phyloP scores from a whole-genome alignment of 2,113 vertebrate species.

The Saiga tatarica region DNA sequence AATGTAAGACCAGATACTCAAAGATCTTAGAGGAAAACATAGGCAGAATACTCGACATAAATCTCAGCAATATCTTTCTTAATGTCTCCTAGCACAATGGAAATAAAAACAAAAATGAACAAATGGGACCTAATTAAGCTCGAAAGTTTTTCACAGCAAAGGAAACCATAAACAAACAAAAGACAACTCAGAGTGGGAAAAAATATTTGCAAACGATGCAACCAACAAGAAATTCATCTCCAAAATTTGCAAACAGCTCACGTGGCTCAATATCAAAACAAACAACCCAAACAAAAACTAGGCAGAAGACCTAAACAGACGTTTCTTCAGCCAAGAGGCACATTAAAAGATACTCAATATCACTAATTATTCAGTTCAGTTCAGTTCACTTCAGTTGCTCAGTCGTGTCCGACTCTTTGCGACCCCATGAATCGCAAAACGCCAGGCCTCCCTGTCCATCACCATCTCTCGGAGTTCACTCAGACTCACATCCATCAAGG shows the following conservation, averaged over 20 bases:
- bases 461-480: too few species aligned
- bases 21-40: not conserved
- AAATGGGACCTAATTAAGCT: not conserved
- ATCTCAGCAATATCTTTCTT: not conserved
- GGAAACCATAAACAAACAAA: not conserved
- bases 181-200: not conserved
- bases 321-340: not conserved
- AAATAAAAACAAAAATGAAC: not conserved
- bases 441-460: too few species aligned
- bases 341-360: not conserved
- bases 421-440: accelerated
- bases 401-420: too few species aligned
- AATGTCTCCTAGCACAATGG: not conserved
- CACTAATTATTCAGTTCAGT: not conserved
- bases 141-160: not conserved
- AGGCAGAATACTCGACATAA: not conserved
- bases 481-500: too few species aligned
- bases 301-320: not conserved
- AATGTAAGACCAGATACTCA: not conserved
- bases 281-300: not conserved
- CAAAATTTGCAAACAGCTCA: not conserved
- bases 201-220: not conserved
- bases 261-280: not conserved
- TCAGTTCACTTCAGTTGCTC: too few species aligned
- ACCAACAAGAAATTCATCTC: not conserved